phyloP scores from a whole-genome alignment of 2,888 invertebrate genomes.

The Eulithis prunata region DNA sequence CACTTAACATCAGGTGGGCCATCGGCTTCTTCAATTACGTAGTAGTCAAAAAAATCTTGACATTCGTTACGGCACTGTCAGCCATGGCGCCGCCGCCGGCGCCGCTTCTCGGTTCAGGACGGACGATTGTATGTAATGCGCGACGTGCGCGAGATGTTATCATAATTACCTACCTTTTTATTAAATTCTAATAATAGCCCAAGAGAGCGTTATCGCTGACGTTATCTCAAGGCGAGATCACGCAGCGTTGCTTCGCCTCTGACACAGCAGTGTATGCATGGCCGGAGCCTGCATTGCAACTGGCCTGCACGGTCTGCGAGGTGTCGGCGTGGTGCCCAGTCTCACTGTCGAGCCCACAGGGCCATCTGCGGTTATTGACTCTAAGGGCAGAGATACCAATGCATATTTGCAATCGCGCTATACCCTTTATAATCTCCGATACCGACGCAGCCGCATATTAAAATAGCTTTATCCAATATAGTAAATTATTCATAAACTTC shows the following conservation, averaged over 20 bases:
- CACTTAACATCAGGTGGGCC: too few relatives aligned
- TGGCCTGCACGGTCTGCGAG: slow-evolving; percentile 42
- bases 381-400: slow-evolving; percentile 43
- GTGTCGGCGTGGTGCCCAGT: slow-evolving; percentile 35
- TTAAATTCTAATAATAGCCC: slow-evolving; percentile 76
- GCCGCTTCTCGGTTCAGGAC: neutral
- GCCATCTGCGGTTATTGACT: slow-evolving; percentile 54
- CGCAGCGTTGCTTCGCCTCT: slow-evolving; percentile 45
- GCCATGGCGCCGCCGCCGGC: neutral
- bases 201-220: slow-evolving; percentile 74
- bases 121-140: slow-evolving; percentile 39
- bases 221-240: slow-evolving; percentile 81
- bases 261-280: slow-evolving; percentile 45
- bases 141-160: slow-evolving; percentile 59
- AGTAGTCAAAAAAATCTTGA: too few relatives aligned
- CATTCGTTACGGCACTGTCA: too few relatives aligned
- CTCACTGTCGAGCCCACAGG: slow-evolving; percentile 35
- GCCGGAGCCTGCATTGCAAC: slow-evolving; percentile 36
- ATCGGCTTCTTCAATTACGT: too few relatives aligned
- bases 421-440: slow-evolving; percentile 41
- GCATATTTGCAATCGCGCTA: slow-evolving; percentile 38
- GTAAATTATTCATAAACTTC: slow-evolving; percentile 27
- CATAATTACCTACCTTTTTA: slow-evolving; percentile 78
- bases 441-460: slow-evolving; percentile 31
- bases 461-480: slow-evolving; percentile 28